Percentiles rank a stretch among this genome's conserved stretches.
phyloP scores from a whole-genome alignment of 2,797 vertebrate species.

The Chiroxiphia lanceolata region DNA sequence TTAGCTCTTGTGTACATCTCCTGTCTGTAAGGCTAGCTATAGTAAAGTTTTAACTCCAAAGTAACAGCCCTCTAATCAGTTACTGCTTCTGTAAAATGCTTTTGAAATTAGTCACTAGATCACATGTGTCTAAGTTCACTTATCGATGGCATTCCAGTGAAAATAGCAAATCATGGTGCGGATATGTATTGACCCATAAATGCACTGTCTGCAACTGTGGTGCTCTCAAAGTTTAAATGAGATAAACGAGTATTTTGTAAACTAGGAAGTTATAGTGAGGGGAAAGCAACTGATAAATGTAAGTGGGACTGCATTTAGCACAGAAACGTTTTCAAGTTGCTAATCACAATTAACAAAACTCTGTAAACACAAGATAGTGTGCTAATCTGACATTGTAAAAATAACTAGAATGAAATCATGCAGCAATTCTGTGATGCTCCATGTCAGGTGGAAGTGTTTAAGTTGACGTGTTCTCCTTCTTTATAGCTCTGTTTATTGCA shows the following conservation, averaged over 20 bases:
- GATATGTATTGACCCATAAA: not conserved
- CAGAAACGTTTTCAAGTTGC: conserved; percentile 20
- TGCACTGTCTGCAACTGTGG: not conserved
- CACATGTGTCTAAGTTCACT: conserved; percentile 28
- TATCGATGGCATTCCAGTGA: conserved; percentile 38
- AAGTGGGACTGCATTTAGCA: conserved; percentile 29
- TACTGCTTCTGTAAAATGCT: conserved; percentile 27
- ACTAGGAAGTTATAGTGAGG: conserved; percentile 8
- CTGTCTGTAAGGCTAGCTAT: not conserved
- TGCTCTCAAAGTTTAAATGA: not conserved
- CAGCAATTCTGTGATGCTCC: not conserved
- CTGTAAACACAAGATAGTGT: not conserved
- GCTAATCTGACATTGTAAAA: conserved; percentile 1
- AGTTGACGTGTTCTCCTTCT: not conserved
- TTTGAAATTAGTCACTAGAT: conserved; percentile 61
- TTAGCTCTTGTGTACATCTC: not conserved
- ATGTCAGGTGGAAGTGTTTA: not conserved
- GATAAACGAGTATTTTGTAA: conserved; percentile 47
- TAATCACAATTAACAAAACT: conserved; percentile 32
- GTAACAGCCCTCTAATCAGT: conserved; percentile 24
- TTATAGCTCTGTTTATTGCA: not conserved
- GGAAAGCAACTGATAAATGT: conserved; percentile 22
- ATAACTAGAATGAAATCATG: not conserved
- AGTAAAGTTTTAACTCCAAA: conserved; percentile 7
- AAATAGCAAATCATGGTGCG: conserved; percentile 24